Base-by-base conservation (phyloP, 53 echinoderm and acorn worm species). In the Henricia sp. region DNA sequence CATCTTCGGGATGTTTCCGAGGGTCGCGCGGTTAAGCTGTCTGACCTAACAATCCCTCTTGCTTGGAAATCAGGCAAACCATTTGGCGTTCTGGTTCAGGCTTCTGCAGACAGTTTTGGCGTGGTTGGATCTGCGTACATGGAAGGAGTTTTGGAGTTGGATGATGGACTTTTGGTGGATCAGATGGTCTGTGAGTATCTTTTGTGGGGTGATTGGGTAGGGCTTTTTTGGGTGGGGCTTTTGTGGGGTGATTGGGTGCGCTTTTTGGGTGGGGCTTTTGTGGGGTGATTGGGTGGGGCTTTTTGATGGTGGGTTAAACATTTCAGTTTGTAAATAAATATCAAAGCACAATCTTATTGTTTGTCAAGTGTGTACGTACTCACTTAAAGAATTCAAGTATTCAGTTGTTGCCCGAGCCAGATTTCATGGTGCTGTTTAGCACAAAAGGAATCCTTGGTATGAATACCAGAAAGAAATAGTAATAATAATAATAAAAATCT, bases 61-160 rank as follows among this genome's bases (percentile, higher is more conserved):
- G 97, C 97, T 8, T 97, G 97, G 97, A 94, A 90, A 51, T 91
- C 97, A 3, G 97, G 97, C 20, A 88, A 97, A 77, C 97, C 97
- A 33, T 97, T 97, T 38, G 97, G 97, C 52, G 92, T 97, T 44
- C 88, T 97, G 67, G 97, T 97, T 16, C 88, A 93, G 73, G 90
- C 97, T 0, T 70, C 74, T 1, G 69, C 75, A 19, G 90, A 92
- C 83, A 90, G 94, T 62, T 97, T 94, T 83, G 85, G 92, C 46
- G 82, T 87, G 75, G 92, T 94, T 0, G 97, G 94, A 19, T 84
- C 94, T 19, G 97, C 97, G 9, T 97, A 92, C 70, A 72, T 97
- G 72, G 97, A 97, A 53, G 97, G 97, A n/a, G 92, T 91, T 5
- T 63, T 97, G 85, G 94, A 94, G 80, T 77, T 97, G 34, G 97